These are phyloP conservation scores for Ceyx melanurus DNA, from an alignment of 2,113 vertebrate genomes.

Conservation along the genomic window DNA sequence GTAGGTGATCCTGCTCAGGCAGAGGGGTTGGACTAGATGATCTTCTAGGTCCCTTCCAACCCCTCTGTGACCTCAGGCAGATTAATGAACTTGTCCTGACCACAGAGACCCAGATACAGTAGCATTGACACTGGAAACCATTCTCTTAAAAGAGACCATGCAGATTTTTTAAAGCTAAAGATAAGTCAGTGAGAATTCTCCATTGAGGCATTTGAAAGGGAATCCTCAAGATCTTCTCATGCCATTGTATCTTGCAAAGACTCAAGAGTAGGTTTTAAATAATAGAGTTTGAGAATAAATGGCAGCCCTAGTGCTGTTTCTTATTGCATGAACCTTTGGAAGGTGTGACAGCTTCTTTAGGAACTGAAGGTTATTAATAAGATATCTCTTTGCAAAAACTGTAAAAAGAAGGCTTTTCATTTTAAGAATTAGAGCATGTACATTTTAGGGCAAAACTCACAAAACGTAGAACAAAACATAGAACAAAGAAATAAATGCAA, in stretches of 20 bases:
- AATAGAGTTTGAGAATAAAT: background rate
- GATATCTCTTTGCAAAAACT: background rate
- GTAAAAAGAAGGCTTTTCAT: background rate
- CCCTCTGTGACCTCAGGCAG: background rate
- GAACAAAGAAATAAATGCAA: background rate
- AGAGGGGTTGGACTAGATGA: too few relatives aligned
- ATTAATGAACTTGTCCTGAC: background rate
- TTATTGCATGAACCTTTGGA: background rate
- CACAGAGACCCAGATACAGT: background rate
- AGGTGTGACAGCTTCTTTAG: background rate
- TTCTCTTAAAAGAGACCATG: background rate
- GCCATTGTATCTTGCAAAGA: background rate
- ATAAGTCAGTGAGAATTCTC: background rate
- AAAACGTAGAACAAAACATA: background rate
- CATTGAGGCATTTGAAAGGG: background rate
- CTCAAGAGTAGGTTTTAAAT: background rate
- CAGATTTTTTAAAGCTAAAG: background rate
- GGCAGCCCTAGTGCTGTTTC: background rate
- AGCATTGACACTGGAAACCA: background rate
- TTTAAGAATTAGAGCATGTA: fast-evolving
- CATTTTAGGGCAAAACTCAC: fast-evolving
- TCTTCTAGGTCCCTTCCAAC: too few relatives aligned
- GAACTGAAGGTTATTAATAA: background rate
- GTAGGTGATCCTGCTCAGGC: too few relatives aligned
- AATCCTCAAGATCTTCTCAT: background rate